Conservation (phyloP, 2,888 invertebrate species). For the Cantharis rustica region DNA sequence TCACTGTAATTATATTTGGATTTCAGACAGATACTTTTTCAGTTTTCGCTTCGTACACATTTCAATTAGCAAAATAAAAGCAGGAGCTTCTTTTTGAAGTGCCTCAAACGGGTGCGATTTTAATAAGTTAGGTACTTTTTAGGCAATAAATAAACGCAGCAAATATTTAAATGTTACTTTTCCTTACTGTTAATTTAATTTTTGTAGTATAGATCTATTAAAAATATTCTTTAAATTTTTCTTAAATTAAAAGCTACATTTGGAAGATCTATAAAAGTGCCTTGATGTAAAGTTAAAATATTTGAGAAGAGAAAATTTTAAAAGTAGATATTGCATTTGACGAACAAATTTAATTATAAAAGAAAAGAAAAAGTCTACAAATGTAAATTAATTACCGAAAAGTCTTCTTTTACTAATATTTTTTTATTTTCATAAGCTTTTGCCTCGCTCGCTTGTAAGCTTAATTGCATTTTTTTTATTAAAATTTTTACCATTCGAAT, state of each 20-base stretch:
- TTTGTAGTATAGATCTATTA: background rate
- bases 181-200: background rate
- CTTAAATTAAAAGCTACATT: slow-evolving; percentile 5
- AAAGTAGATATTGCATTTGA: slow-evolving; percentile 33
- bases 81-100: slow-evolving; percentile 19
- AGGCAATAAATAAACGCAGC: background rate
- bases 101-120: background rate
- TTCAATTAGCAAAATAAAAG: slow-evolving; percentile 41
- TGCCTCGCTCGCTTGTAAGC: background rate
- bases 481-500: slow-evolving; percentile 5
- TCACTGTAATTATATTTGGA: slow-evolving; percentile 36
- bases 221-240: background rate
- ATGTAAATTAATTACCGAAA: slow-evolving; percentile 34
- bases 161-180: background rate
- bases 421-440: slow-evolving; percentile 9
- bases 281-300: slow-evolving; percentile 34
- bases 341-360: slow-evolving; percentile 36
- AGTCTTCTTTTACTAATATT: slow-evolving; percentile 22
- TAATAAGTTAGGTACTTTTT: background rate
- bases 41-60: slow-evolving; percentile 46
- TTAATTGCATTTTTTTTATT: slow-evolving; percentile 4
- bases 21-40: slow-evolving; percentile 45
- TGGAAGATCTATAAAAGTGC: slow-evolving; percentile 11
- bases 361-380: slow-evolving; percentile 32
- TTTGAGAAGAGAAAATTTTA: slow-evolving; percentile 32